Conservation (phyloP, 2,888 invertebrate species). For the Apamea epomidion region DNA sequence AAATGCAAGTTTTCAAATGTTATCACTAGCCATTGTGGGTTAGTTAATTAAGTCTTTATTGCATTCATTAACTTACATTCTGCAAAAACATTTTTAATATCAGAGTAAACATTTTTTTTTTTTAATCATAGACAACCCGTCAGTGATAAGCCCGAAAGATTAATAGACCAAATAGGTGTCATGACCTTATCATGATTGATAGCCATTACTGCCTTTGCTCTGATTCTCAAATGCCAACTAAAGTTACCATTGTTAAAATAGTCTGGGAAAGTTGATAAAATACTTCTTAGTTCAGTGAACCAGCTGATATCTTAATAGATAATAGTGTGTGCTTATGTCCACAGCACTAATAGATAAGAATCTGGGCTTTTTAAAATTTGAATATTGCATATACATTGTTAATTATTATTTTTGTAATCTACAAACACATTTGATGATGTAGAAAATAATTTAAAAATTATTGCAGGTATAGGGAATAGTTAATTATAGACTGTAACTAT, state of each 20-base stretch:
- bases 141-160: not conserved
- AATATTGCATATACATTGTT: slow-evolving; percentile 11
- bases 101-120: not conserved
- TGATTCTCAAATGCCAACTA: slow-evolving; percentile 31
- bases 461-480: slow-evolving; percentile 20
- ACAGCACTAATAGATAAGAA: slow-evolving; percentile 46
- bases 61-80: not conserved
- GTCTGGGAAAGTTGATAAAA: slow-evolving; percentile 62
- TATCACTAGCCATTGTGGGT: slow-evolving; percentile 13
- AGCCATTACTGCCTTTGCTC: slow-evolving; percentile 23
- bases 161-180: slow-evolving; percentile 19
- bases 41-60: not conserved
- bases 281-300: slow-evolving; percentile 71
- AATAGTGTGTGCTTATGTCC: slow-evolving; percentile 63
- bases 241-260: slow-evolving; percentile 34
- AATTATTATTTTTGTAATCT: not conserved
- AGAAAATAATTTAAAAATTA: not conserved
- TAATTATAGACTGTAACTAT: slow-evolving; percentile 12
- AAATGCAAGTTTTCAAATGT: slow-evolving; percentile 13
- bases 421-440: slow-evolving; percentile 26
- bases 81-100: not conserved
- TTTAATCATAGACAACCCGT: not conserved
- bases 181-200: slow-evolving; percentile 51
- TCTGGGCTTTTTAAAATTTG: slow-evolving; percentile 21
- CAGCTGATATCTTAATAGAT: slow-evolving; percentile 69